Evolutionary conservation across 2,888 invertebrate genomes (phyloP).

Genomic region (Bembecia ichneumoniformis): DNA sequence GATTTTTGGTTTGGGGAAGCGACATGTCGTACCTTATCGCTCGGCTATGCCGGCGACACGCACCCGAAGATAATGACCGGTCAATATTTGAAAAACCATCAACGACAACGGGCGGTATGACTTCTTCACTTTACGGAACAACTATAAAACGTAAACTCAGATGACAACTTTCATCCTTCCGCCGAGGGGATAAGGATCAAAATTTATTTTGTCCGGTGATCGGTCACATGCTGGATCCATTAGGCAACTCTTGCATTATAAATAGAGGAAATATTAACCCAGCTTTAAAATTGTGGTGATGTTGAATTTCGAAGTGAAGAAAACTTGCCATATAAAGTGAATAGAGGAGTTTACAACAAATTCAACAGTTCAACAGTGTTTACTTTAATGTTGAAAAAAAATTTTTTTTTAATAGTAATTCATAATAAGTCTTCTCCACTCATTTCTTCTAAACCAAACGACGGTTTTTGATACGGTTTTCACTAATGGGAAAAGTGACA

Average conservation of each 20-base stretch:
- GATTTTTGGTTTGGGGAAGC: slow-evolving; percentile 40
- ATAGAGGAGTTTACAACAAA: too few relatives aligned
- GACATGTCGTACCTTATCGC: slow-evolving; percentile 46
- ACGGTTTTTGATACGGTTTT: too few relatives aligned
- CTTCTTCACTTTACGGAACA: slow-evolving; percentile 57
- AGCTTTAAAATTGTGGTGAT: not conserved
- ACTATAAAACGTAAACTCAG: slow-evolving; percentile 17
- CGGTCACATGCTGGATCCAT: slow-evolving; percentile 37
- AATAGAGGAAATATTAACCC: slow-evolving; percentile 26
- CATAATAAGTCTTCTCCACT: too few relatives aligned
- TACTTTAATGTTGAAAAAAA: too few relatives aligned
- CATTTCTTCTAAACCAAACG: too few relatives aligned
- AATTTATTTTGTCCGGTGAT: slow-evolving; percentile 9
- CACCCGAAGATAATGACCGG: slow-evolving; percentile 58
- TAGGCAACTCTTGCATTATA: slow-evolving; percentile 43
- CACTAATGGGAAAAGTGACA: too few relatives aligned
- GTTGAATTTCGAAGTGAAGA: too few relatives aligned
- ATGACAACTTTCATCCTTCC: slow-evolving; percentile 18
- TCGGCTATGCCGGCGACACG: slow-evolving; percentile 37
- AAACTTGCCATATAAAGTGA: too few relatives aligned
- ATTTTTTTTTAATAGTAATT: too few relatives aligned
- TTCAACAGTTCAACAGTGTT: too few relatives aligned
- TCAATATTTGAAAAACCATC: slow-evolving; percentile 70
- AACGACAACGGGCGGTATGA: slow-evolving; percentile 50
- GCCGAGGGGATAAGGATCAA: slow-evolving; percentile 15